Percentiles rank a stretch among this genome's conserved stretches.
Evolutionary conservation across 2,888 invertebrate species (phyloP).

Genomic region (Hymenopus coronatus): DNA sequence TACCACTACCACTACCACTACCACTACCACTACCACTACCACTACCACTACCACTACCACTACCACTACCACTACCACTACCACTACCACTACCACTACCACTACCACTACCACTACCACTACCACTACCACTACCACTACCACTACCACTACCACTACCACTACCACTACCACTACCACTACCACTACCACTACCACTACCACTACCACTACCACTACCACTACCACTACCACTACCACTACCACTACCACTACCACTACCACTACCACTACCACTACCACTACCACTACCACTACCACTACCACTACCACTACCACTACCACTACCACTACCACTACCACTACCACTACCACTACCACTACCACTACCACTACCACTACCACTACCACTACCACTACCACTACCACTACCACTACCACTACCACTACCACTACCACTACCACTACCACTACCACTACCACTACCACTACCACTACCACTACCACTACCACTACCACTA

Average conservation of each 20-base stretch:
- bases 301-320: slow-evolving; percentile 10
- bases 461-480: too few species aligned
- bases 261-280: slow-evolving; percentile 7
- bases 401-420: too few species aligned
- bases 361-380: too few species aligned
- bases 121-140: slow-evolving; percentile 10
- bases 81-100: slow-evolving; percentile 10
- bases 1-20: slow-evolving; percentile 8
- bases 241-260: slow-evolving; percentile 10
- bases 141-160: slow-evolving; percentile 10
- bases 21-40: slow-evolving; percentile 7
- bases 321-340: too few species aligned
- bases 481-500: too few species aligned
- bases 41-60: slow-evolving; percentile 10
- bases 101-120: slow-evolving; percentile 8
- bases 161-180: slow-evolving; percentile 10
- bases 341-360: too few species aligned
- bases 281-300: slow-evolving; percentile 7
- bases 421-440: too few species aligned
- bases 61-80: slow-evolving; percentile 10
- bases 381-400: too few species aligned
- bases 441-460: too few species aligned
- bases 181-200: slow-evolving; percentile 10
- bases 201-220: slow-evolving; percentile 10
- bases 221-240: slow-evolving; percentile 5